Conservation (phyloP, 2,113 vertebrate species). For the Antechinus stuartii region DNA sequence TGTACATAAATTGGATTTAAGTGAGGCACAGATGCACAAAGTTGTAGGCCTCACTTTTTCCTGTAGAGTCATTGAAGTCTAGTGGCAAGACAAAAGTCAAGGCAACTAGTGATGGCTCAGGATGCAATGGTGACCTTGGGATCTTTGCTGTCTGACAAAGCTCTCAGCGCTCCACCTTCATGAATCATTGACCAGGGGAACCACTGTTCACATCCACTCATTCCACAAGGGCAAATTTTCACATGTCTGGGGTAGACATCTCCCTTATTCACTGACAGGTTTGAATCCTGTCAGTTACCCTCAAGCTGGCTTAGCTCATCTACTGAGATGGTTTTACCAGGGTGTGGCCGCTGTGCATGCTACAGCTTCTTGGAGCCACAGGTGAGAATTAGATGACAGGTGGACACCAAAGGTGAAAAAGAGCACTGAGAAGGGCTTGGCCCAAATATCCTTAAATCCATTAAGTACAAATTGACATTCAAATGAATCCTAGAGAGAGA, state of each 20-base stretch:
- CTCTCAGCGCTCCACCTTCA: not conserved
- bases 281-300: not conserved
- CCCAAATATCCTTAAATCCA: not conserved
- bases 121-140: no score
- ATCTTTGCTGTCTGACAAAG: not conserved
- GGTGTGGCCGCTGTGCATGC: not conserved
- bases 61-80: no score
- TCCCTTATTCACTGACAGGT: not conserved
- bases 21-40: no score
- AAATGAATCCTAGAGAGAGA: not conserved
- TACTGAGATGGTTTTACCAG: not conserved
- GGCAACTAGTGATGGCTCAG: no score
- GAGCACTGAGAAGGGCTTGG: not conserved
- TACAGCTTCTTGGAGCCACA: not conserved
- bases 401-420: not conserved
- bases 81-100: no score
- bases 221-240: not conserved
- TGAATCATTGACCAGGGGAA: not conserved
- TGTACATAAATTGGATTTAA: no score
- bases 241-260: not conserved
- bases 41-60: no score
- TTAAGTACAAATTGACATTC: not conserved
- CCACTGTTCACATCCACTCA: not conserved
- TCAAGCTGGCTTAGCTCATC: not conserved
- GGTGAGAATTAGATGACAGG: not conserved